Evolutionary conservation across 2,888 invertebrate species (phyloP).

Genomic region (Heliconius ethilla): DNA sequence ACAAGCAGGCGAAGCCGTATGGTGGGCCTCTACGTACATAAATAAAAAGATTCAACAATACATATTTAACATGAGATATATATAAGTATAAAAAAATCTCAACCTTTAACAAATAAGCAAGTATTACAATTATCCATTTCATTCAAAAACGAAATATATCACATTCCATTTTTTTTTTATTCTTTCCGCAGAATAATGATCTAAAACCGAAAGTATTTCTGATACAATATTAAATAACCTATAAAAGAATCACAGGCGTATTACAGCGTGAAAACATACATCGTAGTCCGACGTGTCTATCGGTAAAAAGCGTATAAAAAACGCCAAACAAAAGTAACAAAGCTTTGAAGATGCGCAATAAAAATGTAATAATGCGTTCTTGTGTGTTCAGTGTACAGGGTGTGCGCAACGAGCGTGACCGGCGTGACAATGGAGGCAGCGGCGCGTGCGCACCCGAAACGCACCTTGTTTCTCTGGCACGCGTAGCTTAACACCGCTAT

Average conservation of each 20-base stretch:
- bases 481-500: constrained; percentile 35
- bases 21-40: background rate
- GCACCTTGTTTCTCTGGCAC: constrained; percentile 61
- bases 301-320: constrained; percentile 73
- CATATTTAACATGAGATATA: background rate
- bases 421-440: constrained; percentile 69
- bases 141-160: constrained; percentile 21
- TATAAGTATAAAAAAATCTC: background rate
- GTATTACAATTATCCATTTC: constrained; percentile 8
- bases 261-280: constrained; percentile 79
- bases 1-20: too few relatives aligned
- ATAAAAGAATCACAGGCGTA: constrained; percentile 66
- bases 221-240: constrained; percentile 44
- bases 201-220: constrained; percentile 34
- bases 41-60: background rate
- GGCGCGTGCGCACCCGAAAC: constrained; percentile 70
- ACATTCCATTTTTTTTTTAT: constrained; percentile 29
- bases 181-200: constrained; percentile 25
- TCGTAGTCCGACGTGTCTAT: constrained; percentile 68
- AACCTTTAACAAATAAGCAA: background rate
- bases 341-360: constrained; percentile 79
- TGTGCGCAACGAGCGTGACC: constrained; percentile 69
- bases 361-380: constrained; percentile 76
- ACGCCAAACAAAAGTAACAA: constrained; percentile 71
- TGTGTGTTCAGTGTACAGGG: constrained; percentile 64